Evolutionary conservation across 2,888 invertebrate genomes (phyloP).

Genomic region (Cheiracanthium punctorium): DNA sequence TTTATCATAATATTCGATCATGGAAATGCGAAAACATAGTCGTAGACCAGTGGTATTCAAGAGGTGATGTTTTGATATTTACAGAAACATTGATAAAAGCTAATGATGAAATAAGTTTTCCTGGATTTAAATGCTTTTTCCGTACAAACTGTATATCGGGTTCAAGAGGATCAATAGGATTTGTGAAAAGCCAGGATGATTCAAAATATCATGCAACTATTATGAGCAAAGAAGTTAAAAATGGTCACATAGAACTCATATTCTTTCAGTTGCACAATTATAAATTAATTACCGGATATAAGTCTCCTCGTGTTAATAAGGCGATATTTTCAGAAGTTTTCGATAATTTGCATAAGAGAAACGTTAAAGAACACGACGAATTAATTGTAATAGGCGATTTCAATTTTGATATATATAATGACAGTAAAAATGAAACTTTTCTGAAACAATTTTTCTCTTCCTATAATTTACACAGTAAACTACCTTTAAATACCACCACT

Average conservation of each 20-base stretch:
- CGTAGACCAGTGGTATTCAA: neutral
- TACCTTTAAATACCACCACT: neutral
- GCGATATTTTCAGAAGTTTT: neutral
- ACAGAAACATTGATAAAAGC: neutral
- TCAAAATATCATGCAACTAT: too few relatives aligned
- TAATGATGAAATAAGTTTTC: too few relatives aligned
- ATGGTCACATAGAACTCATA: neutral
- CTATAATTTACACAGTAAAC: too few relatives aligned
- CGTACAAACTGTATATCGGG: too few relatives aligned
- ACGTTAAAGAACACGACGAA: neutral
- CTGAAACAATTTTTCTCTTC: too few relatives aligned
- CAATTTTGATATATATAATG: neutral
- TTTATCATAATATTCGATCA: neutral
- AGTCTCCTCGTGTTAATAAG: neutral
- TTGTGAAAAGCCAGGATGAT: too few relatives aligned
- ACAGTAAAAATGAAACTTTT: neutral
- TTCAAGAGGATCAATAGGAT: too few relatives aligned
- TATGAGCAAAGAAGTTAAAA: too few relatives aligned
- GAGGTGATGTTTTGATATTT: neutral
- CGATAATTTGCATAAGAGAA: neutral
- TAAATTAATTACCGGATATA: neutral
- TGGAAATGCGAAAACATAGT: neutral
- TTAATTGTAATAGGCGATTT: neutral
- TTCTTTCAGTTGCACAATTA: neutral
- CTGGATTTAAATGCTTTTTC: too few relatives aligned